Evolutionary conservation across 2,113 vertebrate species (phyloP), one percentile per base, ranked within the genome.

Genomic region (Regulus satrapa): DNA sequence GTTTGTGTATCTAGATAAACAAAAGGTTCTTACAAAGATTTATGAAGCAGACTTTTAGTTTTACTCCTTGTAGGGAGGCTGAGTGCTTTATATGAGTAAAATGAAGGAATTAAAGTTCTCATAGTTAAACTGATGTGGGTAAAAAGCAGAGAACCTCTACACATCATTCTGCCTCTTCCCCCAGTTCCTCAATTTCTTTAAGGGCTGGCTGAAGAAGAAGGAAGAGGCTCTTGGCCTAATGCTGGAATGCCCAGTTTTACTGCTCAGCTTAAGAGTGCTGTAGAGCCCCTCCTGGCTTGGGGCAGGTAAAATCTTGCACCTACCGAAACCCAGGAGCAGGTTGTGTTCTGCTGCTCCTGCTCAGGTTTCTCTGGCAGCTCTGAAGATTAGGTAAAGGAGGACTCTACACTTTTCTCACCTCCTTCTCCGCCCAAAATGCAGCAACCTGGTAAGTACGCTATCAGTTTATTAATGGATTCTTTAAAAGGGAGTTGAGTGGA

Each of bases 11-110:
- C 36, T 79, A 5, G n/a, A 49, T 10, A 31, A 48, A 41, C 9
- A 79, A 49, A 45, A 46, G 0, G 8, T 54, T 34, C 13, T 85
- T 52, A 38, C 2, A 15, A 45, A 54, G 21, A 28, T 19, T 9
- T 10, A 51, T 6, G 48, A 86, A 74, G 2, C 3, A 14, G 25
- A 51, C 28, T 89, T 88, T 88, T 32, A 6, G 32, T 85, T 90
- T 80, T 25, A n/a, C 3, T 1, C 1, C 9, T 10, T 1, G 0
- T 7, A 45, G 32, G 23, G 9, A 62, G 28, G 55, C 45, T 25
- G 40, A n/a, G 5, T 25, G 31, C 6, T 52, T 73, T 6, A 12
- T 74, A 20, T 8, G 11, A 31, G 11, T 29, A 32, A 54, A 92
- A 46, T 59, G 2, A 64, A 49, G 45, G 18, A 68, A 16, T 31